Evolutionary conservation across 1,140 invertebrate genomes (phyloP).

Genomic region (Zaprionus ornatus): DNA sequence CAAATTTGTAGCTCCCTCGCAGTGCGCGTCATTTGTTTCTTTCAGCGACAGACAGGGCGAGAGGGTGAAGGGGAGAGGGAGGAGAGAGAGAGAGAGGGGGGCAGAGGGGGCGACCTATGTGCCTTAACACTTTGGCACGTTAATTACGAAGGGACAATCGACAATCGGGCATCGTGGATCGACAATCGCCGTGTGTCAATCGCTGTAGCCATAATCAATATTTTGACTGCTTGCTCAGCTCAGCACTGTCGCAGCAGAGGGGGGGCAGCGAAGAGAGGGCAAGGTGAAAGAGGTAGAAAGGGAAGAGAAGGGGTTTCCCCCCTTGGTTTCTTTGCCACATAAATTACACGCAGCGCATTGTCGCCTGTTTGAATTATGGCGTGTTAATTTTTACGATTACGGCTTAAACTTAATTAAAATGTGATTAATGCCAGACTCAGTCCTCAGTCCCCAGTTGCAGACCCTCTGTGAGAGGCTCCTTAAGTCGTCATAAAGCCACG

Average conservation of each 20-base stretch:
- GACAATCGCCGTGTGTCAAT: constrained; percentile 65
- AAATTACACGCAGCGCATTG: constrained; percentile 81
- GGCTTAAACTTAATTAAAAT: constrained; percentile 82
- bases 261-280: too few relatives aligned
- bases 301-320: not conserved
- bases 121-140: constrained; percentile 80
- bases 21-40: constrained; percentile 44
- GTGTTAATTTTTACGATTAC: constrained; percentile 82
- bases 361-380: constrained; percentile 78
- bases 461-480: constrained; percentile 36
- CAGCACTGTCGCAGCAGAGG: not conserved
- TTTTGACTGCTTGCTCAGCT: constrained; percentile 58
- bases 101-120: constrained; percentile 46
- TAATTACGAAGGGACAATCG: constrained; percentile 76
- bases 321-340: constrained; percentile 47
- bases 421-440: constrained; percentile 70
- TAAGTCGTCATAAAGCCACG: constrained; percentile 70
- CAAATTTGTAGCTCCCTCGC: constrained; percentile 69
- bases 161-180: constrained; percentile 55
- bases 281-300: not conserved
- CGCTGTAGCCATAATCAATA: constrained; percentile 73
- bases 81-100: not conserved
- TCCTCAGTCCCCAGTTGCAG: not conserved
- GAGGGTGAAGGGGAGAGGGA: not conserved
- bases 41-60: not conserved